Base-by-base conservation (phyloP, 1,140 invertebrate genomes). In the Scaptomyza montana region DNA sequence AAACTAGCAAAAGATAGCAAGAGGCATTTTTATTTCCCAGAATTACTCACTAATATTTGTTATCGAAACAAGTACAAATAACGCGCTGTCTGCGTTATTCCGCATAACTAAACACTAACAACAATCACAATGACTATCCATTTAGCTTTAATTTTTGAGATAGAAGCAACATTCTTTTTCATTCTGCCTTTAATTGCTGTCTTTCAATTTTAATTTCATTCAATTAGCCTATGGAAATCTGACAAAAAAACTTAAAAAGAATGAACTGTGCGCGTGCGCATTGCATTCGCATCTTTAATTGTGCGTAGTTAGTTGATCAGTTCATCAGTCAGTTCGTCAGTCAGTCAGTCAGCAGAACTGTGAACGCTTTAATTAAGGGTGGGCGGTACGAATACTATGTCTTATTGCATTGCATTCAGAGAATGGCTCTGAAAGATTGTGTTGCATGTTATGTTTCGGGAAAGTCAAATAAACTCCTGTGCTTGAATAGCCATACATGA, bases 181-280 rank as follows among this genome's bases (percentile, higher is more conserved):
- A 9, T 19, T 47, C 36, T 25, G 21, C 30, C 56, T 74, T 70
- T 74, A 74, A 74, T 74, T 74, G 70, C 25, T 33, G 64, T 78
- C 75, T 87, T 87, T 87, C 64, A 81, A 78, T 87, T 86, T 86
- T 82, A 78, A 86, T 87, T 86, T 66, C 64, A 74, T 82, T 86
- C 82, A 86, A 86, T 86, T 86, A 86, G 82, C 56, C 69, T 68
- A 77, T 74, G 77, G 74, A 85, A 85, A 85, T 85, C 81, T 86
- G 62, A 80, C 72, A 59, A 50, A 80, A 54, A 80, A 55, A n/a
- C n/a, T 33, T 33, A 6, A 65, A 53, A 8, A 16, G 53, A 47
- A 28, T n/a, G 19, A 51, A 21, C 30, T 64, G 25, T 76, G 45
- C 73, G 73, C 73, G 53, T 76, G 73, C 76, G 76, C 76, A 55